These are phyloP conservation scores for Heliothis subflexa DNA, from an alignment of 1,140 invertebrate species.

Conservation along the genomic window DNA sequence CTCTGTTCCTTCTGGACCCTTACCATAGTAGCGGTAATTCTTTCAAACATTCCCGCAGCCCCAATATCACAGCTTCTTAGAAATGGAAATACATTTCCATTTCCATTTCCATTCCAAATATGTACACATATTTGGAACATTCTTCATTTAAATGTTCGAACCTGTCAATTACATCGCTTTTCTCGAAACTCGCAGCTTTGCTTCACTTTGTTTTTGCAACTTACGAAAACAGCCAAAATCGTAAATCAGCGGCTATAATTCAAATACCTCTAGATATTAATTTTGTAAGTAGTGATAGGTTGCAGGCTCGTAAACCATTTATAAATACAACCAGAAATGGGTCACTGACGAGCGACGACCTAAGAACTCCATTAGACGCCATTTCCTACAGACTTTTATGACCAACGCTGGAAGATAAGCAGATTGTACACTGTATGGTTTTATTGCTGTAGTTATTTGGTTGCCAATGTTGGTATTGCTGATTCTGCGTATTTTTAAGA, in stretches of 20 bases:
- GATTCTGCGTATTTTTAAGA: background rate
- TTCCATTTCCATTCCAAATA: too few species aligned
- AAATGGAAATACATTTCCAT: too few species aligned
- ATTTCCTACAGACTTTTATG: slow-evolving; percentile 35
- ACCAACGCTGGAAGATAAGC: slow-evolving; percentile 21
- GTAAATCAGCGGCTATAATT: slow-evolving; percentile 1
- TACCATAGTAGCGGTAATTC: too few species aligned
- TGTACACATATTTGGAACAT: too few species aligned
- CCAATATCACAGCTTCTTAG: too few species aligned
- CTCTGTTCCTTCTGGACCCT: too few species aligned
- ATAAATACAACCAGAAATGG: slow-evolving; percentile 34
- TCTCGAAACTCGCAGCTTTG: too few species aligned
- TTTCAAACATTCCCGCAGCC: too few species aligned
- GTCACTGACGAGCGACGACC: slow-evolving; percentile 27
- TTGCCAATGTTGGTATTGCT: background rate
- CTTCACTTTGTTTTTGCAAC: background rate
- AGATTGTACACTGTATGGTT: slow-evolving; percentile 28
- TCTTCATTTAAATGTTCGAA: too few species aligned
- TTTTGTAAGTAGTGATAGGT: slow-evolving; percentile 18
- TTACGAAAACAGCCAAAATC: background rate
- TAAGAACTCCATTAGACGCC: slow-evolving; percentile 32
- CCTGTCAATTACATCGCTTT: too few species aligned
- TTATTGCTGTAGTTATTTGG: slow-evolving; percentile 16
- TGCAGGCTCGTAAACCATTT: slow-evolving; percentile 40
- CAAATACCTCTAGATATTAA: slow-evolving; percentile 37